phyloP scores from a whole-genome alignment of 64 coral and sea anemone genomes.

The Dendronephthya gigantea region DNA sequence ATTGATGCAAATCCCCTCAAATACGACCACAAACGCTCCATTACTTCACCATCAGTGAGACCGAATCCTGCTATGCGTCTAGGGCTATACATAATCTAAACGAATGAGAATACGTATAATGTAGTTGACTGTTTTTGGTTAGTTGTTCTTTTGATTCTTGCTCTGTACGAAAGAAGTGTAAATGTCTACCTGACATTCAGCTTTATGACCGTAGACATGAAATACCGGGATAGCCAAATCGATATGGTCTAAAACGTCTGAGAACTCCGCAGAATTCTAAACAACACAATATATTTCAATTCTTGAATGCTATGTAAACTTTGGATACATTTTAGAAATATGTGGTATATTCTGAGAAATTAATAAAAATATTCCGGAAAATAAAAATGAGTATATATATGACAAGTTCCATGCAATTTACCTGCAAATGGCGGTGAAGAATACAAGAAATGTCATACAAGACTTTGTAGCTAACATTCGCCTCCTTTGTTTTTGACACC shows the following conservation, averaged over 20 bases:
- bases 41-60: constrained; percentile 5
- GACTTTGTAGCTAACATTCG: not conserved
- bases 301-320: not conserved
- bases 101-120: not conserved
- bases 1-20: constrained; percentile 6
- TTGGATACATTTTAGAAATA: no score
- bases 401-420: not conserved
- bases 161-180: not conserved
- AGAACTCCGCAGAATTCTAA: not conserved
- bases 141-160: not conserved
- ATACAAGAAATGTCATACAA: constrained; percentile 13
- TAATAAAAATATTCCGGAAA: not conserved
- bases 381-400: no score
- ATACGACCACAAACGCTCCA: constrained; percentile 5
- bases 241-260: not conserved
- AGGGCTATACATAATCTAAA: not conserved
- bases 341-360: no score
- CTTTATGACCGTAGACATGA: not conserved
- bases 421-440: not conserved
- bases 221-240: not conserved
- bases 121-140: no score
- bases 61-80: not conserved
- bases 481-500: not conserved
- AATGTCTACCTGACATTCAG: not conserved
- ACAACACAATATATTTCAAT: not conserved